Conservation (phyloP, 2,797 vertebrate species). For the Phalloptychus januarius region DNA sequence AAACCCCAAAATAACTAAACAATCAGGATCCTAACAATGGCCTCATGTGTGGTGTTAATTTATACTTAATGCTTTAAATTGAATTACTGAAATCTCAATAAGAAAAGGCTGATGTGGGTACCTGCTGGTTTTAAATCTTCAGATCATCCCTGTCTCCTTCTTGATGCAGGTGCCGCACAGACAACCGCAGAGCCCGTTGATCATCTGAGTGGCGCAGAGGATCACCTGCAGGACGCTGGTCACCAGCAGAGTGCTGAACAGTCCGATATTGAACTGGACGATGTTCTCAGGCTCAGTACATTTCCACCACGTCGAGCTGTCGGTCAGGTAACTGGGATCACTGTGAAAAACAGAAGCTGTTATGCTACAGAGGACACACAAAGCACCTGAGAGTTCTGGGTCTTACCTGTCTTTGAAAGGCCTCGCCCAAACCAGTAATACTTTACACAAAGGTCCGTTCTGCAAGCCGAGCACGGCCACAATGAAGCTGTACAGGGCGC, state of each 20-base stretch:
- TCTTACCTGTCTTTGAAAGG: constrained; percentile 73
- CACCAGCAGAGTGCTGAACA: constrained; percentile 79
- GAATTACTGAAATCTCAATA: not conserved
- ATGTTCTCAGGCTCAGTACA: constrained; percentile 74
- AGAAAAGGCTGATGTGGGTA: not conserved
- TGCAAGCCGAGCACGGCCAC: constrained; percentile 76
- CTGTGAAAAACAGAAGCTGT: constrained; percentile 45
- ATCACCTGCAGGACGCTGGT: constrained; percentile 70
- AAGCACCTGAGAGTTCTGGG: too few relatives aligned
- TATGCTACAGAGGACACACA: accelerated
- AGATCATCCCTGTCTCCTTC: constrained; percentile 59
- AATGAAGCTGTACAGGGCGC: constrained; percentile 77
- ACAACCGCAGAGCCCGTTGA: constrained; percentile 84
- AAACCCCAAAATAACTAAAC: too few relatives aligned
- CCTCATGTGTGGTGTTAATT: not conserved
- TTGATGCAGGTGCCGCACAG: constrained; percentile 80
- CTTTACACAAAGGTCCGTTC: constrained; percentile 79
- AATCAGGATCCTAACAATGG: not conserved
- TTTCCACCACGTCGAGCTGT: constrained; percentile 24
- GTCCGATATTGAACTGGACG: constrained; percentile 76
- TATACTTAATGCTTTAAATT: not conserved
- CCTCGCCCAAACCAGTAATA: not conserved
- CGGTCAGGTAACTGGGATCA: constrained; percentile 64
- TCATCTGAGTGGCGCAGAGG: constrained; percentile 80
- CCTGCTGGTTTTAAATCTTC: accelerated